Conservation (phyloP, 1,140 invertebrate species). For the Akabosia matsudoensis region DNA sequence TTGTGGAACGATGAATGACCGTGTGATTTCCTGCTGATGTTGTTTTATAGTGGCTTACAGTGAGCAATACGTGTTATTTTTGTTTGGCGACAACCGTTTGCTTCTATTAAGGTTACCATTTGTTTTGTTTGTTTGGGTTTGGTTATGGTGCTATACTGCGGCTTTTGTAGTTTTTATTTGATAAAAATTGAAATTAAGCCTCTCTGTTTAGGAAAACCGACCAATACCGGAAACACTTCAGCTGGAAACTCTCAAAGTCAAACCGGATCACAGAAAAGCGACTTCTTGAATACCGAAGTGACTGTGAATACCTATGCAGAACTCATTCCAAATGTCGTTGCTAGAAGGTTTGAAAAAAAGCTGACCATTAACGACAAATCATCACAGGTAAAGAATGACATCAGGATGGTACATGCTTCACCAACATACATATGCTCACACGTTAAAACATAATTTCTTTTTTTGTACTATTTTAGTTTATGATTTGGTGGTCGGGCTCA, state of each 20-base stretch:
- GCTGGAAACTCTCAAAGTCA: neutral
- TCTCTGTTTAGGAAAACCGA: no score
- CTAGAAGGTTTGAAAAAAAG: conserved; percentile 28
- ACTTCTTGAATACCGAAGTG: conserved; percentile 36
- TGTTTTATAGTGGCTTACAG: conserved; percentile 34
- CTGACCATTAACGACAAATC: conserved; percentile 30
- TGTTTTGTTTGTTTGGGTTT: no score
- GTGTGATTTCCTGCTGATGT: no score
- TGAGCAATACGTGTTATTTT: conserved; percentile 34
- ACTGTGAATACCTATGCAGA: conserved; percentile 32
- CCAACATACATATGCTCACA: no score
- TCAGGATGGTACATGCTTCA: neutral
- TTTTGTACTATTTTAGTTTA: conserved; percentile 31
- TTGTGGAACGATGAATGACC: no score
- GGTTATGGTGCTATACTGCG: no score
- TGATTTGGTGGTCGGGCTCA: conserved; percentile 41
- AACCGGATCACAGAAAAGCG: neutral
- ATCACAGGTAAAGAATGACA: conserved; percentile 26
- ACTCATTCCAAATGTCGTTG: conserved; percentile 31
- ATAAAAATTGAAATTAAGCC: no score
- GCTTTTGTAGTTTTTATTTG: no score
- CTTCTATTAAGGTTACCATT: conserved; percentile 30
- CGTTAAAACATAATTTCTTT: neutral
- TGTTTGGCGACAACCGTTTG: conserved; percentile 38
- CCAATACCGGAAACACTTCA: no score